phyloP scores from a whole-genome alignment of 2,797 vertebrate species.

The Anniella stebbinsi region DNA sequence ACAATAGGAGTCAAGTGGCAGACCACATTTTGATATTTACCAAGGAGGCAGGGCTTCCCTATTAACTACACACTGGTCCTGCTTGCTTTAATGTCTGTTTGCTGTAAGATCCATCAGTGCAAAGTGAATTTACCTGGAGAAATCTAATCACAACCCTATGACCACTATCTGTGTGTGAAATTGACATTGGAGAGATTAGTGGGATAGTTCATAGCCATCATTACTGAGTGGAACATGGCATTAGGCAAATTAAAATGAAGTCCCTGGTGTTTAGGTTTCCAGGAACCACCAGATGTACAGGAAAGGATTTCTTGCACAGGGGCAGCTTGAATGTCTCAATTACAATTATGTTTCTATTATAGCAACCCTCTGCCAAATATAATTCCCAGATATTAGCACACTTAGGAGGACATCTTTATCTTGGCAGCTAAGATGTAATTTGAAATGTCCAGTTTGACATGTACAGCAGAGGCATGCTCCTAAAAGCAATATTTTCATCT shows the following conservation, averaged over 20 bases:
- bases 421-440: slow-evolving; percentile 55
- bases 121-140: slow-evolving; percentile 68
- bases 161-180: slow-evolving; percentile 56
- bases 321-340: slow-evolving; percentile 70
- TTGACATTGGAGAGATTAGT: slow-evolving; percentile 67
- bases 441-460: slow-evolving; percentile 61
- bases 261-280: slow-evolving; percentile 67
- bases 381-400: slow-evolving; percentile 62
- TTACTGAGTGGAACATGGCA: slow-evolving; percentile 62
- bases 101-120: slow-evolving; percentile 35
- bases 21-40: neutral
- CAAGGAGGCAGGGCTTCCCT: neutral
- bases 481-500: slow-evolving; percentile 35
- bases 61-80: slow-evolving; percentile 15
- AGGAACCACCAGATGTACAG: slow-evolving; percentile 63
- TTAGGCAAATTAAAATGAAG: slow-evolving; percentile 70
- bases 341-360: slow-evolving; percentile 67
- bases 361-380: slow-evolving; percentile 53
- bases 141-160: slow-evolving; percentile 63
- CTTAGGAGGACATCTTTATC: slow-evolving; percentile 61
- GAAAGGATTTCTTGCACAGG: slow-evolving; percentile 63
- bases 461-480: slow-evolving; percentile 24
- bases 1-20: neutral
- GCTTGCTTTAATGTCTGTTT: slow-evolving; percentile 39
- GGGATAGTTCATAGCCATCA: slow-evolving; percentile 55